phyloP scores from a whole-genome alignment of 2,113 vertebrate species.

The Phoenicopterus ruber region DNA sequence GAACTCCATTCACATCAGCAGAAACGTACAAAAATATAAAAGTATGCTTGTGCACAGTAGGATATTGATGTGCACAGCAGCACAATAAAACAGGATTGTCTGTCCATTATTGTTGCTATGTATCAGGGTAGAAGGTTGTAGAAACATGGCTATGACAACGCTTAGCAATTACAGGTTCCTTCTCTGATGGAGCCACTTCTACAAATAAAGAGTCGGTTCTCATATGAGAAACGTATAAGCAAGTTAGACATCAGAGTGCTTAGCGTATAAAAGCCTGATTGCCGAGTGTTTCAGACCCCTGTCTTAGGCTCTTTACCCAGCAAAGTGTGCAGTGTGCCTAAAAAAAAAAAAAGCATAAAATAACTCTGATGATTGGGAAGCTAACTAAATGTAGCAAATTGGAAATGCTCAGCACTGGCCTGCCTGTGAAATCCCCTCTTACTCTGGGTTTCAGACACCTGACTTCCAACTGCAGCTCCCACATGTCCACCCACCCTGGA shows the following conservation, averaged over 20 bases:
- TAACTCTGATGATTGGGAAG: not conserved
- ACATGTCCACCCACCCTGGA: too few relatives aligned
- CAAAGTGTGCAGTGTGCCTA: not conserved
- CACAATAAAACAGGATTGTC: not conserved
- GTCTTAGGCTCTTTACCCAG: not conserved
- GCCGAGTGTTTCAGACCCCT: not conserved
- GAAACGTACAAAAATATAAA: not conserved
- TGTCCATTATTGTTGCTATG: not conserved
- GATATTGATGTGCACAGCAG: not conserved
- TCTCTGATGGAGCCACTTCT: not conserved
- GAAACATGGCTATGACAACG: not conserved
- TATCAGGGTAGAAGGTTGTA: not conserved
- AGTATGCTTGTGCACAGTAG: not conserved
- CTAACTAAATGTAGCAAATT: not conserved
- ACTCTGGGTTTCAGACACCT: not conserved
- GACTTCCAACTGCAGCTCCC: not conserved
- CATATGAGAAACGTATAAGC: not conserved
- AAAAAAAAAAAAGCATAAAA: not conserved
- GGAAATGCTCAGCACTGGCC: not conserved
- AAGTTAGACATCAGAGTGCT: not conserved
- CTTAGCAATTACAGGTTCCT: not conserved
- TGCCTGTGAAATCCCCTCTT: not conserved
- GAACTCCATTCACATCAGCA: not conserved
- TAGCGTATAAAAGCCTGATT: not conserved
- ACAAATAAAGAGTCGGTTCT: not conserved